These are phyloP conservation scores for Homalodisca vitripennis DNA, from an alignment of 1,140 invertebrate genomes.

Conservation along the genomic window DNA sequence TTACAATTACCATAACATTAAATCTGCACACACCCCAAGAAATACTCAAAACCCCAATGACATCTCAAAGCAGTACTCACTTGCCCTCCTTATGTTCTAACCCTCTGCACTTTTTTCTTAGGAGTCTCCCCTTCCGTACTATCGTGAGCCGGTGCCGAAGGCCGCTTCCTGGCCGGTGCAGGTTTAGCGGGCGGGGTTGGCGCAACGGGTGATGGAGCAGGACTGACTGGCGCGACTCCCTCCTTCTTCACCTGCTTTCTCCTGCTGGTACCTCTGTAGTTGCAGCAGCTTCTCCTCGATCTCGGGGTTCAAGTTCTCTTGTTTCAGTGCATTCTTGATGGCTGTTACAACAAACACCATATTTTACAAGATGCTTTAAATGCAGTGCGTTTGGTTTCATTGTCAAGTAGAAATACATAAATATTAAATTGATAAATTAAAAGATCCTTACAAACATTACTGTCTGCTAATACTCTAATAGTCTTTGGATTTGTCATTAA, in stretches of 20 bases:
- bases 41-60: too few relatives aligned
- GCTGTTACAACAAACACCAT: too few relatives aligned
- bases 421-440: too few relatives aligned
- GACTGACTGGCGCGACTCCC: conserved; percentile 40
- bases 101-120: conserved; percentile 9
- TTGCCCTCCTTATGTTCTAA: conserved; percentile 10
- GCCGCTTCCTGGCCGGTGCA: neutral
- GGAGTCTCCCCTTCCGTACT: neutral
- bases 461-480: too few relatives aligned
- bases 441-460: too few relatives aligned
- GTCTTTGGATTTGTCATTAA: too few relatives aligned
- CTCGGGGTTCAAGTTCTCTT: conserved; percentile 87
- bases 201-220: neutral
- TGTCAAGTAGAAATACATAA: too few relatives aligned
- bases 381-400: too few relatives aligned
- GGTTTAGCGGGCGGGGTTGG: neutral
- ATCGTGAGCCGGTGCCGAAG: neutral
- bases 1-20: too few relatives aligned
- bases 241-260: conserved; percentile 70
- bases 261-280: conserved; percentile 84
- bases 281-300: conserved; percentile 90
- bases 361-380: too few relatives aligned
- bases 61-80: neutral
- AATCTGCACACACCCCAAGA: too few relatives aligned
- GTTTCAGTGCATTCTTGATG: conserved; percentile 78